Conservation (phyloP, 2,888 invertebrate genomes). For the Liodrosophila aerea region DNA sequence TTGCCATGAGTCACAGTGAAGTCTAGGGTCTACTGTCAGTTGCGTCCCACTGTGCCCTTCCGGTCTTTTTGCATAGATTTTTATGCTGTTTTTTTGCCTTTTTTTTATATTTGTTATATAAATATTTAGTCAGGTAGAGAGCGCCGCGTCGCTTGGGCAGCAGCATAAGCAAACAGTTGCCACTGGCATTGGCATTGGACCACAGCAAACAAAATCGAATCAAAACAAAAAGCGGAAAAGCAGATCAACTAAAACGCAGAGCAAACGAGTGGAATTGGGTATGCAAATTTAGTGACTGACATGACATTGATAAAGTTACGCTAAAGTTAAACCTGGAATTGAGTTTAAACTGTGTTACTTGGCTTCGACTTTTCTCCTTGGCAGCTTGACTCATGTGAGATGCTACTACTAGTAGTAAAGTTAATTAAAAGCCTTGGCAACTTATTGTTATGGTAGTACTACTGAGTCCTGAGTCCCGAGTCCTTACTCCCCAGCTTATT, state of each 20-base stretch:
- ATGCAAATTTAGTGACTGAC: conserved; percentile 51
- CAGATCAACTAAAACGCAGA: neutral
- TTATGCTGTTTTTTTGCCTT: conserved; percentile 29
- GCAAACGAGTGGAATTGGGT: conserved; percentile 3
- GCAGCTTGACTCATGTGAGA: conserved; percentile 32
- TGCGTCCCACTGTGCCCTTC: no score
- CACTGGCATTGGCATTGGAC: conserved; percentile 13
- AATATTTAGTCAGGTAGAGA: conserved; percentile 68
- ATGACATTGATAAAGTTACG: conserved; percentile 32
- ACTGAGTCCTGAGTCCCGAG: no score
- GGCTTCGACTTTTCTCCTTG: conserved; percentile 10
- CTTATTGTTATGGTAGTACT: neutral
- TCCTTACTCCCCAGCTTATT: neutral
- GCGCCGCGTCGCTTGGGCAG: conserved; percentile 17
- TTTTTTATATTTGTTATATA: conserved; percentile 54
- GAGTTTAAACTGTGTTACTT: conserved; percentile 45
- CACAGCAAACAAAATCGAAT: conserved; percentile 62
- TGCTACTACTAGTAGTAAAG: no score
- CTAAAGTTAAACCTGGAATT: conserved; percentile 38
- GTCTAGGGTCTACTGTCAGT: no score
- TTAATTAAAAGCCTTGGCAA: conserved; percentile 60
- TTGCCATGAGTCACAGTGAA: no score
- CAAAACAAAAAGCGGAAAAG: conserved; percentile 42
- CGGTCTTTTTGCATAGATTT: no score
- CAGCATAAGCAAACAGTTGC: conserved; percentile 51